Percentiles rank a stretch among this genome's conserved stretches.
Evolutionary conservation across 2,888 invertebrate genomes (phyloP).

Genomic region (Resseliella maxima): DNA sequence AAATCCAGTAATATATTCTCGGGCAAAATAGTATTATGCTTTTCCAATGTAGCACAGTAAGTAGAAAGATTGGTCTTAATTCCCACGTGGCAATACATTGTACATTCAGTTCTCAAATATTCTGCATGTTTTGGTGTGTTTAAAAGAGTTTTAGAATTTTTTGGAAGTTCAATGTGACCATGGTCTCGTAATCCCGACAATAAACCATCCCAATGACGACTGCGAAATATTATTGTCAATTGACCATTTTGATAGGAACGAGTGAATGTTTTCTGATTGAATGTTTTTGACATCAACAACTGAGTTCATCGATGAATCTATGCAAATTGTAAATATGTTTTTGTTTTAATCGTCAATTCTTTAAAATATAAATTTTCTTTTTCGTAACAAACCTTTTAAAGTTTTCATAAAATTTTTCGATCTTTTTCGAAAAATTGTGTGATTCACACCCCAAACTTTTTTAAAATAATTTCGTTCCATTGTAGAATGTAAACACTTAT

Average conservation of each 20-base stretch:
- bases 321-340: not conserved
- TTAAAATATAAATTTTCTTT: no score
- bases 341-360: no score
- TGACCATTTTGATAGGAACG: not conserved
- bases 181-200: not conserved
- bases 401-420: not conserved
- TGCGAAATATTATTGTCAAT: not conserved
- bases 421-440: not conserved
- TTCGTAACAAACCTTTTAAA: not conserved
- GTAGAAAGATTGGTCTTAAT: not conserved
- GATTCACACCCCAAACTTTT: not conserved
- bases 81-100: not conserved
- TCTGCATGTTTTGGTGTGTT: not conserved
- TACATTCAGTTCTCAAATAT: not conserved
- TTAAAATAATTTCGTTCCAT: not conserved
- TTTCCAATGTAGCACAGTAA: not conserved
- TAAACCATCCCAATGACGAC: not conserved
- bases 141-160: not conserved
- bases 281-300: not conserved
- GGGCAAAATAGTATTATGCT: not conserved
- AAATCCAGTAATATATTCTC: not conserved
- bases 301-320: not conserved
- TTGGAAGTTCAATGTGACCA: not conserved
- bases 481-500: not conserved
- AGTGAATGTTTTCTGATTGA: not conserved